Conservation (phyloP, 2,113 vertebrate genomes). For the Eolophus roseicapilla region DNA sequence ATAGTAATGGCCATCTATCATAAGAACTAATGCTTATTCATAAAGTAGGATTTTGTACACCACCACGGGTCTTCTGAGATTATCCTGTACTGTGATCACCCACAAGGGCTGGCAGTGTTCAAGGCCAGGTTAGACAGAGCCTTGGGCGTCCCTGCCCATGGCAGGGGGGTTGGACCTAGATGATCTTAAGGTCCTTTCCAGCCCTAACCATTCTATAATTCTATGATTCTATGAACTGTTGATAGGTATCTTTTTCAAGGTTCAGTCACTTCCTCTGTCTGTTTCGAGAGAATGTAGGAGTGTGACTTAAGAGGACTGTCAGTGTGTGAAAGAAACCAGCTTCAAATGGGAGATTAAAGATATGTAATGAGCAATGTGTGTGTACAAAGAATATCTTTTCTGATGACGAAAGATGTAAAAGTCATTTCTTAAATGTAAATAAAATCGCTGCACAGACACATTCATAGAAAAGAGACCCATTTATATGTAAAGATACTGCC, state of each 20-base stretch:
- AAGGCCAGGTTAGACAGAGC: not conserved
- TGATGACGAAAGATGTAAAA: not conserved
- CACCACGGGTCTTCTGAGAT: not conserved
- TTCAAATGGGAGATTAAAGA: not conserved
- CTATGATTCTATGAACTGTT: not conserved
- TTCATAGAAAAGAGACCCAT: not conserved
- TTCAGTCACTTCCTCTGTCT: not conserved
- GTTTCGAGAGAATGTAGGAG: not conserved
- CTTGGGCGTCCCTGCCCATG: not conserved
- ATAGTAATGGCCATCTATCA: not conserved
- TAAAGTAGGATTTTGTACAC: not conserved
- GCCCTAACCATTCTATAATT: not conserved
- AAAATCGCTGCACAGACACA: not conserved
- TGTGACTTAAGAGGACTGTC: not conserved
- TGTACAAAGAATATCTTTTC: not conserved
- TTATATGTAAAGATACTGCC: not conserved
- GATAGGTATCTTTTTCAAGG: not conserved
- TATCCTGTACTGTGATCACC: not conserved
- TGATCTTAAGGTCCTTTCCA: not conserved
- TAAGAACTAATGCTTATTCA: not conserved
- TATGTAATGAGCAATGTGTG: not conserved
- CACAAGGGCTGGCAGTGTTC: not conserved
- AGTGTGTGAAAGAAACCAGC: not conserved
- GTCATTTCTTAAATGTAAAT: not conserved
- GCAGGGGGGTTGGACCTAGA: not conserved